Conservation (phyloP, 2,888 invertebrate genomes). For the Chironomus tentans region DNA sequence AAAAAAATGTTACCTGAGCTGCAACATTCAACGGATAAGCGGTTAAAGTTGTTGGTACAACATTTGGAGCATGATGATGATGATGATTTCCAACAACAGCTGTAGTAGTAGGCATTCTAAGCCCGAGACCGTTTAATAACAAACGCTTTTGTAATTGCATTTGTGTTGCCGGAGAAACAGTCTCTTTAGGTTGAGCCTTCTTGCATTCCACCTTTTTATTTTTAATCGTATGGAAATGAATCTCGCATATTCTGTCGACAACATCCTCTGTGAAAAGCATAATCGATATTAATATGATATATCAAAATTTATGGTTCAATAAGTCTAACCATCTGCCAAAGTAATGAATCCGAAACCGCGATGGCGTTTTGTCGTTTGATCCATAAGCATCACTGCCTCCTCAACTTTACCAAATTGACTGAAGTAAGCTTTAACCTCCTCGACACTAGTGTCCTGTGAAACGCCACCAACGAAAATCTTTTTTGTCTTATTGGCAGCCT, state of each 20-base stretch:
- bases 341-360: conserved; percentile 87
- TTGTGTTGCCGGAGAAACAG: conserved; percentile 64
- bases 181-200: conserved; percentile 85
- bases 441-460: conserved; percentile 83
- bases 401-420: conserved; percentile 83
- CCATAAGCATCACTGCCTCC: conserved; percentile 89
- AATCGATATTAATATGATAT: not conserved
- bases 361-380: conserved; percentile 85
- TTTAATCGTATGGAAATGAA: conserved; percentile 86
- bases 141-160: conserved; percentile 55
- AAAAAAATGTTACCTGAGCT: conserved; percentile 32
- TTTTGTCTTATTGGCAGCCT: conserved; percentile 77
- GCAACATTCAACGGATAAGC: conserved; percentile 46
- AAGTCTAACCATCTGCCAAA: conserved; percentile 57
- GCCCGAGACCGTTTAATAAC: conserved; percentile 62
- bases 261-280: conserved; percentile 55
- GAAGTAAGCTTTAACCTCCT: conserved; percentile 84
- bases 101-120: conserved; percentile 43
- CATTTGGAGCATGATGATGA: conserved; percentile 42
- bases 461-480: conserved; percentile 90
- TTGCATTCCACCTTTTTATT: conserved; percentile 85
- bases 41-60: conserved; percentile 36
- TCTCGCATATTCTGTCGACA: conserved; percentile 86
- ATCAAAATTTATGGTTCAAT: not conserved
- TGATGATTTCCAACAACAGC: conserved; percentile 38